Evolutionary conservation across 2,113 vertebrate genomes (phyloP).

Genomic region (Dermatemys mawii): DNA sequence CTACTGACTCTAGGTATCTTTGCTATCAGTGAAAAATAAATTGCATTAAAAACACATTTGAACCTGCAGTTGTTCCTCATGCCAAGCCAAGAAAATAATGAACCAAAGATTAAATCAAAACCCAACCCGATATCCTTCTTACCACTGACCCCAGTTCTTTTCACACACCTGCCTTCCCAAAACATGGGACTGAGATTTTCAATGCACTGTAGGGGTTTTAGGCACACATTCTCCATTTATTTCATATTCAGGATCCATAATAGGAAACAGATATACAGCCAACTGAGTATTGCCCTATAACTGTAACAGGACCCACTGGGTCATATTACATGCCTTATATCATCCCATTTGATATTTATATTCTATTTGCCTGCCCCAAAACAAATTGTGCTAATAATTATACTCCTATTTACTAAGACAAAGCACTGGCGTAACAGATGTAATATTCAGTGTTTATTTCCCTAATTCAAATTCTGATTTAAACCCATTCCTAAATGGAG

Average conservation of each 20-base stretch:
- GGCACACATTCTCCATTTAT: accelerated
- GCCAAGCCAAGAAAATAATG: background rate
- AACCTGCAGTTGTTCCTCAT: background rate
- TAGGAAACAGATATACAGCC: background rate
- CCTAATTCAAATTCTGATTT: background rate
- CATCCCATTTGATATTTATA: accelerated
- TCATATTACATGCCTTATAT: accelerated
- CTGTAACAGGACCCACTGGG: accelerated
- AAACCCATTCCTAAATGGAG: accelerated
- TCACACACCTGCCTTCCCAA: background rate
- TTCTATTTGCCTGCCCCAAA: background rate
- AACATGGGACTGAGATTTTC: background rate
- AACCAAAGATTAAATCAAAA: background rate
- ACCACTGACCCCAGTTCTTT: accelerated
- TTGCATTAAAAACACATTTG: background rate
- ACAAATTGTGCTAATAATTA: background rate
- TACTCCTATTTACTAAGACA: accelerated
- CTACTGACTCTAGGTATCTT: background rate
- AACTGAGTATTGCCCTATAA: accelerated
- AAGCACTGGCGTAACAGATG: background rate
- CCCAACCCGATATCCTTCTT: background rate
- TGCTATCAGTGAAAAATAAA: background rate
- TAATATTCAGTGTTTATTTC: accelerated
- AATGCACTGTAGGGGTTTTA: accelerated
- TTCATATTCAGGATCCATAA: accelerated